phyloP scores from a whole-genome alignment of 2,113 vertebrate species.

The Lagopus muta region DNA sequence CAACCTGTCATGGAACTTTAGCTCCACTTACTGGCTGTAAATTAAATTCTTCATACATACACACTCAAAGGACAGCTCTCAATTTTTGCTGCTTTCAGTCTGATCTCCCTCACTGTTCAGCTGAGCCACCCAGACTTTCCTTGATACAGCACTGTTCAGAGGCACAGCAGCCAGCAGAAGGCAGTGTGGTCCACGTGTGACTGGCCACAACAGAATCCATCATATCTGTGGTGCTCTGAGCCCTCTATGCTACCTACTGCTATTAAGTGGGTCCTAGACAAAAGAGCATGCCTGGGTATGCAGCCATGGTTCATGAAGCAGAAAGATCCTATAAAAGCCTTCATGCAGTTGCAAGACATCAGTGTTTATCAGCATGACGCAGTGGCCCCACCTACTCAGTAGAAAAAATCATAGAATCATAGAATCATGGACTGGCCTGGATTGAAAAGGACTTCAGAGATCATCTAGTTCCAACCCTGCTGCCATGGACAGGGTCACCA shows the following conservation, averaged over 20 bases:
- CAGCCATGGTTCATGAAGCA: neutral
- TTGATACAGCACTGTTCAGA: neutral
- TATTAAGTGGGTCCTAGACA: neutral
- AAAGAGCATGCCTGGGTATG: neutral
- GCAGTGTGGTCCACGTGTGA: fast-evolving
- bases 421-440: no score
- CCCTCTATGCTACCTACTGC: neutral
- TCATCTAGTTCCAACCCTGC: no score
- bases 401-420: no score
- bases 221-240: neutral
- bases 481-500: no score
- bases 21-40: conserved; percentile 81
- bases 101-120: neutral
- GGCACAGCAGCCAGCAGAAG: neutral
- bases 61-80: neutral
- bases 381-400: neutral
- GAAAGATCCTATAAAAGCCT: neutral
- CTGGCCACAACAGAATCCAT: fast-evolving
- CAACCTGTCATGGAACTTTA: conserved; percentile 65
- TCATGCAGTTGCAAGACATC: neutral
- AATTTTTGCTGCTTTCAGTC: neutral
- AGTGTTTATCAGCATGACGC: neutral
- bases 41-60: conserved; percentile 32
- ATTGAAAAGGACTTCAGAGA: no score
- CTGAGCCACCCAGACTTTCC: neutral